These are phyloP conservation scores for Himalopsyche anomala DNA, from an alignment of 2,888 invertebrate genomes.

Conservation along the genomic window DNA sequence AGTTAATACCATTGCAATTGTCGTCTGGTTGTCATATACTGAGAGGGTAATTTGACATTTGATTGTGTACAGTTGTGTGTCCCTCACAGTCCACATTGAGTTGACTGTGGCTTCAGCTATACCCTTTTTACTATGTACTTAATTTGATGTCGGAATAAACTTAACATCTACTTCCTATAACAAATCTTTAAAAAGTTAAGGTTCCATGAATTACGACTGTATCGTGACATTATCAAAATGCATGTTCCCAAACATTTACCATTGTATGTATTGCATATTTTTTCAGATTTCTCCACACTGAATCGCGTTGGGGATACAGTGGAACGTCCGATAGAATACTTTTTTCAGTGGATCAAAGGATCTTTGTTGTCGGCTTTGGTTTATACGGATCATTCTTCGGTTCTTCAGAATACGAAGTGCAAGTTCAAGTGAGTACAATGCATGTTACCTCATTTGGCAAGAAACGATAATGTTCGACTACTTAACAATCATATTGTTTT, in stretches of 20 bases:
- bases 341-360: conserved; percentile 87
- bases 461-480: not conserved
- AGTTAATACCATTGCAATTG: no score
- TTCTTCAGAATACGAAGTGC: conserved; percentile 85
- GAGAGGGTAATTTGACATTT: no score
- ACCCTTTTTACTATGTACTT: no score
- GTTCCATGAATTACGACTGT: no score
- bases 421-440: conserved; percentile 75
- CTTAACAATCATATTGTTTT: no score
- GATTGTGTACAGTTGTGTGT: no score
- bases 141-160: no score
- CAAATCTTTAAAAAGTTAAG: no score
- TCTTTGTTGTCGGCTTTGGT: conserved; percentile 90
- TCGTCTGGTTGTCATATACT: no score
- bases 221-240: not conserved
- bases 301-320: conserved; percentile 90
- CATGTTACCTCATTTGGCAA: not conserved
- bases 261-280: not conserved
- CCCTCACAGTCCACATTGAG: no score
- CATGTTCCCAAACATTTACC: not conserved
- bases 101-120: no score
- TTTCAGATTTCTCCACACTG: conserved; percentile 83
- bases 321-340: conserved; percentile 89
- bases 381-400: conserved; percentile 90
- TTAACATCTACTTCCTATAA: no score